Evolutionary conservation across 35 echinoderm and acorn worm species (phyloP).

Genomic region (Heliocidaris erythrogramma): DNA sequence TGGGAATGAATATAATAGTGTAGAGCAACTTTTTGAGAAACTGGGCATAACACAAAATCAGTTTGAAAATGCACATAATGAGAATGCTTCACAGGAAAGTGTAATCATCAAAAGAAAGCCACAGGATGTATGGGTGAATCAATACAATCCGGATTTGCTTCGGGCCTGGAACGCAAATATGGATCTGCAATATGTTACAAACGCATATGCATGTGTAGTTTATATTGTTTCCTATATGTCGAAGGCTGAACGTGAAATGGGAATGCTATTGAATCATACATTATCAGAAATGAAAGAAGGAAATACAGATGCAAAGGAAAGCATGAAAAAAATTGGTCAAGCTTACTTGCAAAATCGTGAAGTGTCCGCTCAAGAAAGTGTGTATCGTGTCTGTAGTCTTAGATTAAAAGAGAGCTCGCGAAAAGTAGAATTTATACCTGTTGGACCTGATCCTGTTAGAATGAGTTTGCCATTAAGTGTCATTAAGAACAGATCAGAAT

Average conservation of each 20-base stretch:
- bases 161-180: conserved; percentile 49
- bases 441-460: neutral
- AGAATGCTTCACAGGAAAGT: conserved; percentile 32
- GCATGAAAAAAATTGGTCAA: conserved; percentile 61
- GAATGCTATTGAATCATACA: conserved; percentile 55
- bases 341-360: conserved; percentile 69
- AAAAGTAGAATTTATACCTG: conserved; percentile 49
- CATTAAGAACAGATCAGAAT: neutral
- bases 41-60: conserved; percentile 57
- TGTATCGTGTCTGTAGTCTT: conserved; percentile 54
- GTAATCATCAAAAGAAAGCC: conserved; percentile 38
- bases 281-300: conserved; percentile 57
- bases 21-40: neutral
- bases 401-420: conserved; percentile 32
- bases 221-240: conserved; percentile 74
- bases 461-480: neutral
- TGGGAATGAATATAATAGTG: neutral
- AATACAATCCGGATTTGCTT: neutral
- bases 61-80: conserved; percentile 57
- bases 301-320: conserved; percentile 54
- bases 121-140: conserved; percentile 6
- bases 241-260: conserved; percentile 72
- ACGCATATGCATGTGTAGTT: conserved; percentile 60
- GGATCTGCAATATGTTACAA: conserved; percentile 46
- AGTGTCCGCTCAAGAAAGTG: conserved; percentile 48